Evolutionary conservation across 1,140 invertebrate species (phyloP), one percentile per base, ranked within the genome.

Genomic region (Tetramorium simillimum): DNA sequence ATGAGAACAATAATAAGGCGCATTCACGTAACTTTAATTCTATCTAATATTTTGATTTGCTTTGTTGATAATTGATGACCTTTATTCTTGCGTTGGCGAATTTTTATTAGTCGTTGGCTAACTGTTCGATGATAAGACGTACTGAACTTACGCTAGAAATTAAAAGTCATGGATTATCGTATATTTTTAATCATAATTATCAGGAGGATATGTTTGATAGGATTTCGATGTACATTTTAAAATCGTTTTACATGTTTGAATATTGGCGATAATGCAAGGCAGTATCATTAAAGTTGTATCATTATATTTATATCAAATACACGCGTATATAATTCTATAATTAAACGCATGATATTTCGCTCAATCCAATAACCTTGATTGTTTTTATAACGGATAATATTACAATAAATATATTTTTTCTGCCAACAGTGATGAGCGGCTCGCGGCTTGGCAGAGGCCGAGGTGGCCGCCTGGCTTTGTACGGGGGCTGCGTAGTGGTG

Each of bases 361-460:
- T 69, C 7, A 14, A 69, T 69, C 33, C 7, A 70, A 3, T 46
- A 53, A 43, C 3, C 7, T 18, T 7, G n/a, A 21, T 69, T 33
- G 70, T 40, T 51, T 56, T 60, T 24, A 24, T 33, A 62, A 73
- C 2, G 40, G n/a, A 46, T 10, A 28, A 51, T 33, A 16, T 18
- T 65, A 69, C 51, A 80, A 67, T 14, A 3, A 28, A 69, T 40
- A 5, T 16, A 60, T 37, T 49, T 53, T 56, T 12, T 18, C 67
- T 90, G 67, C 76, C 85, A 73, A 1, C 53, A 94, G 94, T 92
- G 85, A 95, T 95, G 95, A 95, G 87, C 81, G 94, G 93, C 77
- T 94, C 95, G 88, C 92, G 93, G 86, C 92, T 95, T 56, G 95
- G 94, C 85, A 94, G 95, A 84, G 95, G 95, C 86, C 93, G 95